These are phyloP conservation scores for Eidolon helvum DNA, from an alignment of 2,113 vertebrate genomes.

Conservation along the genomic window DNA sequence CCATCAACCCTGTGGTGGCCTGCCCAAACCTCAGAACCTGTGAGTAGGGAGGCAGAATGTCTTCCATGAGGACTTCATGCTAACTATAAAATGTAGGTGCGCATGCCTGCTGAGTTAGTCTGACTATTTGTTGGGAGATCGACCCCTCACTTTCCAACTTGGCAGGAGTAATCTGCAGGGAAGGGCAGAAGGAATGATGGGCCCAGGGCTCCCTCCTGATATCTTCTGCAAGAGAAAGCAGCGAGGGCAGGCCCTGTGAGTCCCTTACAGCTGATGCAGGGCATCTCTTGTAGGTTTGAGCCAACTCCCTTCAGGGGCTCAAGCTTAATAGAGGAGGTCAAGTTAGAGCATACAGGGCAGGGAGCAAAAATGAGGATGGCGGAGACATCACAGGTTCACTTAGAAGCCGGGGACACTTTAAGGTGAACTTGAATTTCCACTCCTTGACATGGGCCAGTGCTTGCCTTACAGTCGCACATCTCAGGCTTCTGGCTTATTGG, in stretches of 20 bases:
- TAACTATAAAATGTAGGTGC: background rate
- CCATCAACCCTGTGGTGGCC: accelerated
- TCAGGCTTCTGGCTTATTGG: background rate
- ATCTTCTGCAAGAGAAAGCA: background rate
- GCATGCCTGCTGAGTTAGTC: background rate
- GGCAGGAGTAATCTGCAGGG: background rate
- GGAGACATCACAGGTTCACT: background rate
- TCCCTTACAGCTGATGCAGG: no score
- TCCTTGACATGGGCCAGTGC: background rate
- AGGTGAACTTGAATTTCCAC: background rate
- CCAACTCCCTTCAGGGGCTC: background rate
- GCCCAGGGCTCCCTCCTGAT: background rate
- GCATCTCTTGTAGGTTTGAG: background rate
- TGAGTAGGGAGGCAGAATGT: background rate
- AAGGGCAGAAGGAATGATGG: background rate
- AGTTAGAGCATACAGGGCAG: background rate
- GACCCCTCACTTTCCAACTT: background rate
- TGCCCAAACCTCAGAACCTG: background rate
- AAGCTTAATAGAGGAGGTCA: background rate
- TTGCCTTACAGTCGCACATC: background rate
- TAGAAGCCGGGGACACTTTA: background rate
- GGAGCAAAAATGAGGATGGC: no score
- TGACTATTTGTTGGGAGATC: background rate
- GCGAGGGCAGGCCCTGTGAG: background rate
- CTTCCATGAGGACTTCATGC: background rate